Percentiles rank a stretch among this genome's conserved stretches.
Evolutionary conservation across 1,140 invertebrate species (phyloP).

Genomic region (Drosophila prosaltans): DNA sequence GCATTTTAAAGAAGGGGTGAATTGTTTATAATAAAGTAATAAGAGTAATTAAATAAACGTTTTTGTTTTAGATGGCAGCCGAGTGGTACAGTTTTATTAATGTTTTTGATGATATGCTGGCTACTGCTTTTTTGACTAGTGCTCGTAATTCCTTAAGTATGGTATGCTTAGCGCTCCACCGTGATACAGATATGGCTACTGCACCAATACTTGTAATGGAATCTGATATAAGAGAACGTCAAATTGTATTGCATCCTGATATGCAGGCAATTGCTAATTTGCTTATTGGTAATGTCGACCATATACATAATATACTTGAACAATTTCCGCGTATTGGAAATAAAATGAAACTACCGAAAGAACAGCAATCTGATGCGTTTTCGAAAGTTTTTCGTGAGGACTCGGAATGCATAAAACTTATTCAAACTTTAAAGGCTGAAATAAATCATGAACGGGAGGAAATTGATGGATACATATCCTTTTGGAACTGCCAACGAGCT

Average conservation of each 20-base stretch:
- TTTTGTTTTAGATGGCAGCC: slow-evolving; percentile 85
- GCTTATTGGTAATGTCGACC: slow-evolving; percentile 83
- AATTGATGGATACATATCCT: slow-evolving; percentile 87
- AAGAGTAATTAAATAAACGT: no score
- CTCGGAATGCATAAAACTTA: slow-evolving; percentile 84
- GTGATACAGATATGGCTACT: slow-evolving; percentile 89
- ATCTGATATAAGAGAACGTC: slow-evolving; percentile 44
- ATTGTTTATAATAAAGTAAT: no score
- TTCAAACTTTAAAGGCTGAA: slow-evolving; percentile 86
- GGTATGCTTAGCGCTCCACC: slow-evolving; percentile 89
- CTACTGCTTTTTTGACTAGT: slow-evolving; percentile 89
- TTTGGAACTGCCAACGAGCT: slow-evolving; percentile 89
- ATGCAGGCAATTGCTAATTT: slow-evolving; percentile 86
- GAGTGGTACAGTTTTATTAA: slow-evolving; percentile 91
- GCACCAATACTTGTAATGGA: slow-evolving; percentile 86
- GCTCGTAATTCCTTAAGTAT: slow-evolving; percentile 90
- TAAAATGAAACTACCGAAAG: slow-evolving; percentile 85
- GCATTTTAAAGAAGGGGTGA: no score
- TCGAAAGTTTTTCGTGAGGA: slow-evolving; percentile 85
- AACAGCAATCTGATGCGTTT: slow-evolving; percentile 66
- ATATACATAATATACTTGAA: slow-evolving; percentile 77
- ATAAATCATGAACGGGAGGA: slow-evolving; percentile 85
- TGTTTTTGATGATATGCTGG: slow-evolving; percentile 89
- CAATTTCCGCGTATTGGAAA: slow-evolving; percentile 58
- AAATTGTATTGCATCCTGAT: slow-evolving; percentile 87